Conservation (phyloP, 2,888 invertebrate genomes). For the Syritta pipiens region DNA sequence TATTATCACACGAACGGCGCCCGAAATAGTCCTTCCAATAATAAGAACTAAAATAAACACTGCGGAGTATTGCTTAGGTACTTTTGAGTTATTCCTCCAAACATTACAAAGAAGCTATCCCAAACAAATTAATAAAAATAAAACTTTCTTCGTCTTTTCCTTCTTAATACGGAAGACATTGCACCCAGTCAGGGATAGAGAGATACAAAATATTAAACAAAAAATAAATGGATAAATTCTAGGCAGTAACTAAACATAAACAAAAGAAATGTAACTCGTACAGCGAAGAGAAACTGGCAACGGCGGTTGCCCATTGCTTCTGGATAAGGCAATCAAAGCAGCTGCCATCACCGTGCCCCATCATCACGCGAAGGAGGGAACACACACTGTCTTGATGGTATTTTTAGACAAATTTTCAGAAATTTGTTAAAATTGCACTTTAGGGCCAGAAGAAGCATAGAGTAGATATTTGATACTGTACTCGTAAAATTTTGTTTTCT, state of each 20-base stretch:
- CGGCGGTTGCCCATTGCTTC: slow-evolving; percentile 4
- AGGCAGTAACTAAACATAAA: slow-evolving; percentile 32
- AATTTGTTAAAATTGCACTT: slow-evolving; percentile 59
- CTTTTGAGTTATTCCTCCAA: slow-evolving; percentile 12
- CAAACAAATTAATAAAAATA: slow-evolving; percentile 43
- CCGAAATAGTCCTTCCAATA: slow-evolving; percentile 33
- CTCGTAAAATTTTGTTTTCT: slow-evolving; percentile 19
- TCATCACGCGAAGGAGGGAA: slow-evolving; percentile 34
- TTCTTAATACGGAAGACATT: slow-evolving; percentile 49
- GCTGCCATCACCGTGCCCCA: background rate
- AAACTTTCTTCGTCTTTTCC: slow-evolving; percentile 14
- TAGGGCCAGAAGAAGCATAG: slow-evolving; percentile 50
- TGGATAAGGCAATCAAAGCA: slow-evolving; percentile 23
- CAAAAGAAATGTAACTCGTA: slow-evolving; percentile 5
- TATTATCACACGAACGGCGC: too few relatives aligned
- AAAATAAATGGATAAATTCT: slow-evolving; percentile 18
- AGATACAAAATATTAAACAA: slow-evolving; percentile 4
- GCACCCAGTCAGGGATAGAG: slow-evolving; percentile 38
- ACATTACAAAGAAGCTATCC: slow-evolving; percentile 4
- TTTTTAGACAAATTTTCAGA: slow-evolving; percentile 60
- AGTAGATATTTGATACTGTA: slow-evolving; percentile 52
- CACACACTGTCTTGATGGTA: slow-evolving; percentile 46
- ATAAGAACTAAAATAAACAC: slow-evolving; percentile 38
- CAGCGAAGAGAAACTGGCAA: slow-evolving; percentile 1
- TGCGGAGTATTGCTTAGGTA: slow-evolving; percentile 24